These are phyloP conservation scores for Gymnodraco acuticeps DNA, from an alignment of 2,797 vertebrate genomes.

Conservation along the genomic window DNA sequence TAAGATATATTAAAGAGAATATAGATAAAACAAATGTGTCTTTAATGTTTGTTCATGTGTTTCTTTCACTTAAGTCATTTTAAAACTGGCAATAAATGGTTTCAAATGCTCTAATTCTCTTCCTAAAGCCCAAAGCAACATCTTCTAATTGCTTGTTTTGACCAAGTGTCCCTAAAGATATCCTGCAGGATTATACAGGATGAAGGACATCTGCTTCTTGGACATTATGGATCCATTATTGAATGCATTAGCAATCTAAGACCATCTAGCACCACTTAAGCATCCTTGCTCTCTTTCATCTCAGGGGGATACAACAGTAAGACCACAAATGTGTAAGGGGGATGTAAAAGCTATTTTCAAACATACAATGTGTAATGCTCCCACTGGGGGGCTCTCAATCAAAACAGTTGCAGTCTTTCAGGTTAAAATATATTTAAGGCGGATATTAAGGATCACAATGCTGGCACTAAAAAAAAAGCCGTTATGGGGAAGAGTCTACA, in stretches of 20 bases:
- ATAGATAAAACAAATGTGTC: conserved; percentile 45
- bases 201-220: neutral
- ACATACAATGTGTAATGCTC: no score
- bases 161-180: neutral
- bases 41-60: conserved; percentile 2
- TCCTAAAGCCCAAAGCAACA: neutral
- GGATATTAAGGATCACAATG: no score
- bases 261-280: neutral
- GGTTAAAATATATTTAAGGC: no score
- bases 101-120: neutral
- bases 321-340: neutral
- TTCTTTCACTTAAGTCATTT: neutral
- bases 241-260: neutral
- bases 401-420: no score
- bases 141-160: neutral
- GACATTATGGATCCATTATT: conserved; percentile 8
- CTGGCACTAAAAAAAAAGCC: no score
- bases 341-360: neutral
- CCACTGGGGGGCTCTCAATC: no score
- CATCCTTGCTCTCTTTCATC: neutral
- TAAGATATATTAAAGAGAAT: conserved; percentile 83
- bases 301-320: neutral
- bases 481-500: no score
- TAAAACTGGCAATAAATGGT: neutral
- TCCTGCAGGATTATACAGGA: neutral